These are phyloP conservation scores for Eunapius fragilis DNA, from an alignment of 37 sponge, comb jelly and placozoan species.

Conservation along the genomic window DNA sequence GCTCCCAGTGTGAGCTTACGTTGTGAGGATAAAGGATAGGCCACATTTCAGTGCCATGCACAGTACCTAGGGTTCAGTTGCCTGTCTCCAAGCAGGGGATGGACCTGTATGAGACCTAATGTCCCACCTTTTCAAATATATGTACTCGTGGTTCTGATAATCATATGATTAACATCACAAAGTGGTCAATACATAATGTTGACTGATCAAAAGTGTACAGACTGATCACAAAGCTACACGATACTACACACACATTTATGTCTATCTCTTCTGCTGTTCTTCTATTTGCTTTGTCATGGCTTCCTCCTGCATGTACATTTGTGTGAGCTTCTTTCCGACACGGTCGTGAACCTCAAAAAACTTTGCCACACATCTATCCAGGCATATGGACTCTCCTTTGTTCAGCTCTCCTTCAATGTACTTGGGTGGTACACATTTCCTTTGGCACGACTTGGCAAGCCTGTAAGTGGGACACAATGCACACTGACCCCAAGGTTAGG, in stretches of 20 bases:
- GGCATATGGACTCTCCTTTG: conserved; percentile 97
- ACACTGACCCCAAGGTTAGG: no score
- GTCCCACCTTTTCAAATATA: no score
- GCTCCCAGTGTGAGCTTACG: no score
- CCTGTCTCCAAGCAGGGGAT: no score
- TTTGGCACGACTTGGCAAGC: conserved; percentile 90
- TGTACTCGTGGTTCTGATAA: no score
- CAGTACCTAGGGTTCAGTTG: no score
- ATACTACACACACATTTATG: neutral
- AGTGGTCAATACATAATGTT: no score
- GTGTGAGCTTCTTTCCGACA: conserved; percentile 94
- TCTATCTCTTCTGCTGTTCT: conserved; percentile 10
- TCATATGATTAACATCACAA: no score
- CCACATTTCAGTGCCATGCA: no score
- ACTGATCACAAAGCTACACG: neutral
- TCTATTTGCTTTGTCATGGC: conserved; percentile 63
- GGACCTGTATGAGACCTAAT: no score
- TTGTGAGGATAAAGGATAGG: no score
- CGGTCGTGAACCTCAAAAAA: conserved; percentile 97
- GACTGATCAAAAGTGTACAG: no score
- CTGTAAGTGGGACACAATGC: conserved; percentile 50
- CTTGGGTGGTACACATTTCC: conserved; percentile 95
- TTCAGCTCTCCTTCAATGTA: conserved; percentile 96
- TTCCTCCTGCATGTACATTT: conserved; percentile 91
- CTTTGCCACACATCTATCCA: conserved; percentile 98